Conservation (phyloP, 2,113 vertebrate species). For the Leiothrix lutea region DNA sequence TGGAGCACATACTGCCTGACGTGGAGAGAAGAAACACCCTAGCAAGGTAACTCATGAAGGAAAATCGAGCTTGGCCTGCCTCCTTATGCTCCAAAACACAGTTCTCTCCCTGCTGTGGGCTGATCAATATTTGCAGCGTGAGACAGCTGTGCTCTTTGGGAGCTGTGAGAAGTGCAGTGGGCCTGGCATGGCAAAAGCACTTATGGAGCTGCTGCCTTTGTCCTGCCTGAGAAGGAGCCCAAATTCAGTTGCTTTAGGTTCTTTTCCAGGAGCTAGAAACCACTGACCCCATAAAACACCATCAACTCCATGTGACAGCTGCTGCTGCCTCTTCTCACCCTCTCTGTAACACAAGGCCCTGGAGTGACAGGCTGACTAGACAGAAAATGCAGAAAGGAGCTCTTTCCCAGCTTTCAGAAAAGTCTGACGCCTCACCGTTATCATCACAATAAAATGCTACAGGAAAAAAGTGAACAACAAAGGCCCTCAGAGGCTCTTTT, state of each 20-base stretch:
- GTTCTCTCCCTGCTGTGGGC: neutral
- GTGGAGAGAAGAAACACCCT: neutral
- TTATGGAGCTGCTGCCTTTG: neutral
- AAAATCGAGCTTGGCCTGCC: neutral
- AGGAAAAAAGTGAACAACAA: neutral
- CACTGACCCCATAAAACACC: neutral
- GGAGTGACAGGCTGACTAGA: neutral
- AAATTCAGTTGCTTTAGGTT: neutral
- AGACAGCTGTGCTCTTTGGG: rapidly evolving
- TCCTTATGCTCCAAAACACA: neutral
- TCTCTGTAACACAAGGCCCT: rapidly evolving
- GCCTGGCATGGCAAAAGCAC: neutral
- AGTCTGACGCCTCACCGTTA: neutral
- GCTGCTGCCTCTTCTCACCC: neutral
- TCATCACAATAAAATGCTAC: neutral
- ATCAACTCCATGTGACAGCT: neutral
- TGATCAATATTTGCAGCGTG: neutral
- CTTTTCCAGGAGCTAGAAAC: neutral
- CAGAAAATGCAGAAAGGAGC: neutral
- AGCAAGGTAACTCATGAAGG: neutral
- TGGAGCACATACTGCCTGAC: neutral
- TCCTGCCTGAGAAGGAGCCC: neutral
- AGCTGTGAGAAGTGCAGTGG: neutral
- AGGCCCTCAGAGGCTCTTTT: neutral
- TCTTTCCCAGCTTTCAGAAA: neutral